Conservation (phyloP, 2,888 invertebrate genomes). For the Saturnia pavonia region DNA sequence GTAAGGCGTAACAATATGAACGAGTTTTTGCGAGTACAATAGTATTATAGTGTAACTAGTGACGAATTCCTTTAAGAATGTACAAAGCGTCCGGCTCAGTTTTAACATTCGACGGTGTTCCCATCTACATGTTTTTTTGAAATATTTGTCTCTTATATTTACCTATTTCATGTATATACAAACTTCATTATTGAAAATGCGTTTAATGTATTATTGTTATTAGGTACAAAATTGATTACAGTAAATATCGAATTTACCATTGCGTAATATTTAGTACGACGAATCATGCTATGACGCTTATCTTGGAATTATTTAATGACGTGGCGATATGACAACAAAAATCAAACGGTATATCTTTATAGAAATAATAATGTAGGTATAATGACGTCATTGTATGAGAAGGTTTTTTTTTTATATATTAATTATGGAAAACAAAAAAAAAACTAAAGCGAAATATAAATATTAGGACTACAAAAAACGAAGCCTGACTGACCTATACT, state of each 20-base stretch:
- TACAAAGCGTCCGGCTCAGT: neutral
- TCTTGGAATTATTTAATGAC: conserved; percentile 3
- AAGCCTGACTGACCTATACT: too few species aligned
- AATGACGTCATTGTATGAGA: neutral
- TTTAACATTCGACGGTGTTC: neutral
- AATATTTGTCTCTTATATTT: neutral
- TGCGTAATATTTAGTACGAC: neutral
- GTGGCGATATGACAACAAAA: neutral
- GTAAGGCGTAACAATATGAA: neutral
- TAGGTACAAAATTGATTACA: neutral
- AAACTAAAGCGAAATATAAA: too few species aligned
- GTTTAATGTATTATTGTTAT: neutral
- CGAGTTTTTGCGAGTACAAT: neutral
- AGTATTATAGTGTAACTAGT: neutral
- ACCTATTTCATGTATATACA: neutral
- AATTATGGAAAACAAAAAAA: too few species aligned
- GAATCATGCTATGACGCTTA: conserved; percentile 9
- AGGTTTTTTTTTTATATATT: too few species aligned
- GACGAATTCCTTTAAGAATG: neutral
- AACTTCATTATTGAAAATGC: neutral
- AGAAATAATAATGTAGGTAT: neutral
- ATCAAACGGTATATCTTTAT: neutral
- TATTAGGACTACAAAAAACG: too few species aligned
- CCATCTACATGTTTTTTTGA: neutral
- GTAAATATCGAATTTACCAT: neutral